A percentile compares a stretch with the other conserved stretches of the same genome.
phyloP scores from a whole-genome alignment of 92 coral and sea anemone genomes.

The Paramuricea clavata region DNA sequence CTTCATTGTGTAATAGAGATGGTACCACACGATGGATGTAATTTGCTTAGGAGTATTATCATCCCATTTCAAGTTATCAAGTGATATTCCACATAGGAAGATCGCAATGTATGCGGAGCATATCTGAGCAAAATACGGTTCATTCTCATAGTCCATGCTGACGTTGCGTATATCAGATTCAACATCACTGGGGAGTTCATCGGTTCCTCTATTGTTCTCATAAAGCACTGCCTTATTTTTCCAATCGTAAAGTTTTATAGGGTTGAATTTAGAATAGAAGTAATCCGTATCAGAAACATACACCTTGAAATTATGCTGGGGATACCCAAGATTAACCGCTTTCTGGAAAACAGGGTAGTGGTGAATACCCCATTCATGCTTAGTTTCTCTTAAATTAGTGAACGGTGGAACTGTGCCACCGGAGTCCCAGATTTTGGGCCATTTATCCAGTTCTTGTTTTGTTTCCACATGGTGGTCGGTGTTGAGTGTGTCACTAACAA shows the following conservation, averaged over 20 bases:
- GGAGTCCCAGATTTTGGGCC: neutral
- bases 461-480: no score
- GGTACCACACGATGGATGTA: neutral
- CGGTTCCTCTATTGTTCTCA: no score
- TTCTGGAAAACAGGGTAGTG: no score
- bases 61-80: neutral
- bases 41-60: neutral
- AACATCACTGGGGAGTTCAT: no score
- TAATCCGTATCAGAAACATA: neutral
- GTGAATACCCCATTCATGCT: no score
- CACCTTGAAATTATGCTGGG: neutral
- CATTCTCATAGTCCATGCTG: no score
- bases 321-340: neutral
- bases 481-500: no score
- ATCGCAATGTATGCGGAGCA: neutral
- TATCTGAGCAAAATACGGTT: no score
- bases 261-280: neutral
- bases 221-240: no score
- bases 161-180: no score
- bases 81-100: neutral
- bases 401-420: neutral
- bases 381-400: neutral
- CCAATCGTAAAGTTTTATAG: no score
- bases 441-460: no score
- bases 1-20: neutral